A percentile compares a stretch with the other conserved stretches of the same genome.
Conservation (phyloP, 2,888 invertebrate species). For the Eupelmus urozonus region DNA sequence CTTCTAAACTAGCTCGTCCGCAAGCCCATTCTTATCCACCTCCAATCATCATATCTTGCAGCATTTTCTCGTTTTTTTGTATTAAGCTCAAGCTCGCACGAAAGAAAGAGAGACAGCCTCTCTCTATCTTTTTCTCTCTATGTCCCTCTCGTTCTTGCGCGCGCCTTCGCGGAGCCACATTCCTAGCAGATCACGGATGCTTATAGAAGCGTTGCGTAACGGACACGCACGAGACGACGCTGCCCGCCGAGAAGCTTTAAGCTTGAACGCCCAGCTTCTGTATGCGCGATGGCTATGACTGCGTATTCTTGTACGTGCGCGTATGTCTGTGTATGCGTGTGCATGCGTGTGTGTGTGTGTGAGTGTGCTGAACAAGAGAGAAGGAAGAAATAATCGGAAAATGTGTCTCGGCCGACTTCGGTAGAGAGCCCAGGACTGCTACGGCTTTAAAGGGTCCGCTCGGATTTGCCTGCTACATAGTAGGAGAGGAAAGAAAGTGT, state of each 20-base stretch:
- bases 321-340: background rate
- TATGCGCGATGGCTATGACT: too few species aligned
- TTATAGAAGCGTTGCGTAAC: slow-evolving; percentile 77
- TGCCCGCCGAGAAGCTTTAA: background rate
- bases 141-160: background rate
- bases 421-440: slow-evolving; percentile 1
- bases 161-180: slow-evolving; percentile 65
- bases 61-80: too few species aligned
- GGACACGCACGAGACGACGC: slow-evolving; percentile 40
- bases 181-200: slow-evolving; percentile 73
- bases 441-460: background rate
- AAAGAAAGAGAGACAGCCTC: background rate
- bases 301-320: background rate
- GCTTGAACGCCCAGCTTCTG: background rate
- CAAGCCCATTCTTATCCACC: too few species aligned
- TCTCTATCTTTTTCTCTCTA: slow-evolving; percentile 8
- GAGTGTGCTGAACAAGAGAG: slow-evolving; percentile 25
- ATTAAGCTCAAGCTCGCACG: too few species aligned
- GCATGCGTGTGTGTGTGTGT: background rate
- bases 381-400: background rate
- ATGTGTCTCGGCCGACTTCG: slow-evolving; percentile 33
- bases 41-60: too few species aligned
- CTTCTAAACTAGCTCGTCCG: too few species aligned
- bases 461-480: too few species aligned
- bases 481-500: slow-evolving; percentile 30